Percentiles rank a stretch among this genome's conserved stretches.
phyloP scores from a whole-genome alignment of 2,797 vertebrate genomes.

The Myioborus melanocephalus region DNA sequence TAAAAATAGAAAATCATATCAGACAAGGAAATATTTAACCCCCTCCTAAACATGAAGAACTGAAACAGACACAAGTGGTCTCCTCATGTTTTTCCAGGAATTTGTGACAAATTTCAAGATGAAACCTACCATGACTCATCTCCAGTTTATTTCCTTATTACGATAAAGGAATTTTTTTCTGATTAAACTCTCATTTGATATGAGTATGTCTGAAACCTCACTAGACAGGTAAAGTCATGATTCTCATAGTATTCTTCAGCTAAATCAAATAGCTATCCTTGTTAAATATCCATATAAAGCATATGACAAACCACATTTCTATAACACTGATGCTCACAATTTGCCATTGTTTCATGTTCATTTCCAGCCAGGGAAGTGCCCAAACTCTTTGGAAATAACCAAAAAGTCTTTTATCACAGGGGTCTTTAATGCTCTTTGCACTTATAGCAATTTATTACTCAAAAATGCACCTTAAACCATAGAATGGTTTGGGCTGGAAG shows the following conservation, averaged over 20 bases:
- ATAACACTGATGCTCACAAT: background rate
- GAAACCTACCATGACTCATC: background rate
- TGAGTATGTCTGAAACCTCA: background rate
- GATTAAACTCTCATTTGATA: background rate
- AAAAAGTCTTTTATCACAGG: background rate
- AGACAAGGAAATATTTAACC: background rate
- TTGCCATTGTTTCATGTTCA: fast-evolving
- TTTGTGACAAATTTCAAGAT: background rate
- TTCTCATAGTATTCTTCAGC: background rate
- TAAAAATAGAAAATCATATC: background rate
- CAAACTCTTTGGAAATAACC: background rate
- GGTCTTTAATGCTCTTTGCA: background rate
- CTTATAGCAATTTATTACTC: background rate
- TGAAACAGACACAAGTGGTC: background rate
- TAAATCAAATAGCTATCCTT: background rate
- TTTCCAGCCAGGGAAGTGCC: background rate
- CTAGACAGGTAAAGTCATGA: fast-evolving
- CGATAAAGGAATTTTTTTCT: background rate
- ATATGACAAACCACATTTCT: background rate
- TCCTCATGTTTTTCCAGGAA: background rate
- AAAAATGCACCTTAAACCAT: background rate
- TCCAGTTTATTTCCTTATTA: background rate
- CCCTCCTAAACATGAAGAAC: background rate
- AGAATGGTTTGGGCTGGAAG: background rate
- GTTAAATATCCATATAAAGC: background rate